Conservation (phyloP, 1,140 invertebrate species). For the Cydia pomonella region DNA sequence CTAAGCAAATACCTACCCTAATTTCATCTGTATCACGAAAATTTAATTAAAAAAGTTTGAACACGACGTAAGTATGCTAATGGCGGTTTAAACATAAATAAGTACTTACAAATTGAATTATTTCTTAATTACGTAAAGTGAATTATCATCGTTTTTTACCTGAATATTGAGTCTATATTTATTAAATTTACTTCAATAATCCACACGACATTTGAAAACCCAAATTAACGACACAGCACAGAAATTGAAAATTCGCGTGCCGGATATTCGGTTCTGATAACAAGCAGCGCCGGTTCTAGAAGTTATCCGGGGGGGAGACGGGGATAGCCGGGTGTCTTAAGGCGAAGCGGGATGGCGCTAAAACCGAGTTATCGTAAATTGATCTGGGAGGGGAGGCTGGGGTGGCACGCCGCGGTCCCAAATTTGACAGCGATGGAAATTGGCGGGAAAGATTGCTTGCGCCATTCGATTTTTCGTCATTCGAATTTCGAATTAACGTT, state of each 20-base stretch:
- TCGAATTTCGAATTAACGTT: slow-evolving; percentile 36
- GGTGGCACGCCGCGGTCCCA: slow-evolving; percentile 60
- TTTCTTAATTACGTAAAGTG: no score
- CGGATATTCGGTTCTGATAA: slow-evolving; percentile 47
- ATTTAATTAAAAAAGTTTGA: no score
- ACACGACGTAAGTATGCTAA: no score
- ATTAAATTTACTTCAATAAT: not conserved
- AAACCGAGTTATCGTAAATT: slow-evolving; percentile 74
- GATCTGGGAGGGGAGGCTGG: slow-evolving; percentile 64
- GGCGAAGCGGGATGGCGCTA: slow-evolving; percentile 63
- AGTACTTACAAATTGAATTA: no score
- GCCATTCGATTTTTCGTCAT: slow-evolving; percentile 42
- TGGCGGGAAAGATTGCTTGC: slow-evolving; percentile 75
- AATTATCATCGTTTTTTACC: no score
- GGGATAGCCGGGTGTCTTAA: slow-evolving; percentile 67
- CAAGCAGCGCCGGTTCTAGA: slow-evolving; percentile 62
- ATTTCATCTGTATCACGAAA: no score
- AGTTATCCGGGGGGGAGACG: slow-evolving; percentile 67
- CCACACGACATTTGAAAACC: not conserved
- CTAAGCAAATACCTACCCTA: no score
- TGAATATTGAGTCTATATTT: no score
- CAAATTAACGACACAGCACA: slow-evolving; percentile 5
- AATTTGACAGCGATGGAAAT: slow-evolving; percentile 80
- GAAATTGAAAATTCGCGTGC: slow-evolving; percentile 27
- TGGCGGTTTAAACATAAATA: no score